phyloP scores from a whole-genome alignment of 2,797 vertebrate species.

The Anas bahamensis region DNA sequence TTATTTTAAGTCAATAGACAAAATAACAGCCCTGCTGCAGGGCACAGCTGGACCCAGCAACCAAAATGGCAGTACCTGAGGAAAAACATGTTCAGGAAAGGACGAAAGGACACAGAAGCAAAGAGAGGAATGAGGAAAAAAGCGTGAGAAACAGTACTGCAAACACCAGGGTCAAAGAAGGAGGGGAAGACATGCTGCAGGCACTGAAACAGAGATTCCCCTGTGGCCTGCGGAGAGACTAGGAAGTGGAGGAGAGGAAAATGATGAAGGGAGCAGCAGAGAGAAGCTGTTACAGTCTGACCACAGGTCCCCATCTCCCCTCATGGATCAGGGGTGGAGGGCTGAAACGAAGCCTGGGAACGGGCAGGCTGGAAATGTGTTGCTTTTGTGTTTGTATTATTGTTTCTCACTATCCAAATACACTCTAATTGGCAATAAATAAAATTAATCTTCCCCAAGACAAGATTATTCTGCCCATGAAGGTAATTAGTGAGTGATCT shows the following conservation, averaged over 20 bases:
- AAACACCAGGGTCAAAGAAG: background rate
- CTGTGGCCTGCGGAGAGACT: background rate
- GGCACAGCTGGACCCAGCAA: background rate
- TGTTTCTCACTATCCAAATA: background rate
- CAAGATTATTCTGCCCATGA: background rate
- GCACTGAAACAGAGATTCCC: background rate
- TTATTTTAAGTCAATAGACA: background rate
- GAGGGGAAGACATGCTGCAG: background rate
- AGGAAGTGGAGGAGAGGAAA: background rate
- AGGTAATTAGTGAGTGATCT: background rate
- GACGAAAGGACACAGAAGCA: background rate
- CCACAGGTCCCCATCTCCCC: background rate
- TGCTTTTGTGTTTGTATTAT: background rate
- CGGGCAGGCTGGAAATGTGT: background rate
- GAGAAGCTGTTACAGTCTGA: background rate
- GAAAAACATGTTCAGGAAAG: background rate
- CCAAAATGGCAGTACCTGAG: background rate
- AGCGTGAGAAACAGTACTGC: background rate
- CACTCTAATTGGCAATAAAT: background rate
- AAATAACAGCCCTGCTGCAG: background rate
- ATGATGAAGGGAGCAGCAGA: background rate
- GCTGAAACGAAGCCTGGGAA: background rate
- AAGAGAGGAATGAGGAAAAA: background rate
- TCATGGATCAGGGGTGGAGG: background rate
- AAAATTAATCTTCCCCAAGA: background rate